Evolutionary conservation across 2,888 invertebrate genomes (phyloP), one percentile per base, ranked within the genome.

Genomic region (Salpingus planirostris): DNA sequence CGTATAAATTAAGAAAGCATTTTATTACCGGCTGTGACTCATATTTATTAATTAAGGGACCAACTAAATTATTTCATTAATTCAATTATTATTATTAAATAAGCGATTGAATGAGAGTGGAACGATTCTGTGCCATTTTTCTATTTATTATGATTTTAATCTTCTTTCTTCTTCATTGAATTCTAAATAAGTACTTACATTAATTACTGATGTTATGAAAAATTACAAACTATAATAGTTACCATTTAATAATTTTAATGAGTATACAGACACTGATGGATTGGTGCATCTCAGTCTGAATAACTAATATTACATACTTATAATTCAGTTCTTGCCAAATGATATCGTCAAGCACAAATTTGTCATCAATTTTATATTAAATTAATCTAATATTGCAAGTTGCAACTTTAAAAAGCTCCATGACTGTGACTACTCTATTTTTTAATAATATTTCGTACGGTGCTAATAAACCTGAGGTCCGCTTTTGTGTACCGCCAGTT

Each of bases 11-110:
- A n/a, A n/a, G n/a, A n/a, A n/a, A n/a, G 61, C 62, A 62, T 62
- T 61, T 60, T 56, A 60, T 60, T 56, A 38, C 43, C 40, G 64
- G 64, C 64, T 64, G 64, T 64, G 64, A 64, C 57, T 59, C 54
- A 48, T 58, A 55, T 44, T 45, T 47, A 48, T 52, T n/a, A n/a
- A n/a, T n/a, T 59, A 57, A 59, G 63, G 63, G 63, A 63, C 63
- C 63, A 63, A 59, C 33, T 46, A 43, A 45, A 41, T 49, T 45
- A 36, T 42, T 38, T 38, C 28, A 3, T 8, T n/a, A n/a, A 12
- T 10, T 11, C 21, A 15, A 23, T 18, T 22, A 33, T 13, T 15
- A 27, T 31, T 27, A 25, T 29, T 32, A n/a, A n/a, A n/a, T n/a
- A n/a, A n/a, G 12, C 21, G 11, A 14, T 24, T 31, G 27, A 15